A percentile compares a stretch with the other conserved stretches of the same genome.
These are phyloP conservation scores for Elegia similella DNA, from an alignment of 2,888 invertebrate genomes.

Conservation along the genomic window DNA sequence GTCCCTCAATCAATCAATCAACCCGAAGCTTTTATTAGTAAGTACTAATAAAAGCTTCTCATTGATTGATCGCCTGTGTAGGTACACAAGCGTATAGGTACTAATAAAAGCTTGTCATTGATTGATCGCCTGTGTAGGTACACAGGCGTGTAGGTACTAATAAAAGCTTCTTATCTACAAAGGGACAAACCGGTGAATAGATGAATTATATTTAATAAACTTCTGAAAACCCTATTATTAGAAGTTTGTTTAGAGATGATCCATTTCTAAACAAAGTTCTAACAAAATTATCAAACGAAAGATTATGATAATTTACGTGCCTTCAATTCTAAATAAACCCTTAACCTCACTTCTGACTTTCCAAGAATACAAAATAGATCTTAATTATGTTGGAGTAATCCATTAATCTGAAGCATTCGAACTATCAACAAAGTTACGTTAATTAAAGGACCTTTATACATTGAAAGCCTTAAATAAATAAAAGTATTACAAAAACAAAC, in stretches of 20 bases:
- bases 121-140: too few species aligned
- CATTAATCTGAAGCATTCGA: not conserved
- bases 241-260: too few species aligned
- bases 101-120: too few species aligned
- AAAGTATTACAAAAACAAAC: not conserved
- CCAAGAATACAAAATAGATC: not conserved
- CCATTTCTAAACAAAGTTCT: not conserved
- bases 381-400: not conserved
- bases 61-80: too few species aligned
- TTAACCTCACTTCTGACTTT: not conserved
- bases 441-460: not conserved
- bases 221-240: too few species aligned
- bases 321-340: not conserved
- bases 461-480: not conserved
- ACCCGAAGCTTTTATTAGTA: too few species aligned
- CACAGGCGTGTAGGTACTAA: too few species aligned
- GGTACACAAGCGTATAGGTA: too few species aligned
- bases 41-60: too few species aligned
- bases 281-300: not conserved
- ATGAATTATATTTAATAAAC: not conserved
- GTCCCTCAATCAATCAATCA: too few species aligned
- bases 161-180: too few species aligned
- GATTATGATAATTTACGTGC: not conserved
- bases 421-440: not conserved
- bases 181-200: too few species aligned